Evolutionary conservation across 2,113 vertebrate genomes (phyloP).

Genomic region (Serinus canaria): DNA sequence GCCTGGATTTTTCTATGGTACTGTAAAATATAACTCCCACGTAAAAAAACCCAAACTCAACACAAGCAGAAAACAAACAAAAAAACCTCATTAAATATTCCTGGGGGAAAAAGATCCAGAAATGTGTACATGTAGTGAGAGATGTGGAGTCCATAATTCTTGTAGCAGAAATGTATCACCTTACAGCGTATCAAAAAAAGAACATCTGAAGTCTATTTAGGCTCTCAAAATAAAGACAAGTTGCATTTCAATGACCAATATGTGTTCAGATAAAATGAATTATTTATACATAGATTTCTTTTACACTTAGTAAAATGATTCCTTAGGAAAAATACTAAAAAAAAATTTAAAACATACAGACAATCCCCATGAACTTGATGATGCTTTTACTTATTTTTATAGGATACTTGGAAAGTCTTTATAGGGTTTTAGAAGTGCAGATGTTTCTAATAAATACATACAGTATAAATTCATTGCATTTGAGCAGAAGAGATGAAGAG

Average conservation of each 20-base stretch:
- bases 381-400: constrained; percentile 1
- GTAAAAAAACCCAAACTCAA: not conserved
- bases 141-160: not conserved
- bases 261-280: not conserved
- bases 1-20: not conserved
- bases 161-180: not conserved
- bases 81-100: not conserved
- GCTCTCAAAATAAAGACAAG: not conserved
- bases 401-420: not conserved
- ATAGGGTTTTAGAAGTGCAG: not conserved
- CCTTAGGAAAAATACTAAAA: not conserved
- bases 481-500: not conserved
- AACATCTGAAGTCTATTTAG: not conserved
- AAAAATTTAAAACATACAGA: not conserved
- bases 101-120: not conserved
- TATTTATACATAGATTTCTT: not conserved
- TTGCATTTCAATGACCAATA: not conserved
- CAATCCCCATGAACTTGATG: not conserved
- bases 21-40: not conserved
- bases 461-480: not conserved
- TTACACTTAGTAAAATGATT: not conserved
- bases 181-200: not conserved
- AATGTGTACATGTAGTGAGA: not conserved
- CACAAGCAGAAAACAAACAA: not conserved
- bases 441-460: not conserved